These are phyloP conservation scores for Clarias macrocephalus DNA, from an alignment of 2,113 vertebrate genomes.

Conservation along the genomic window DNA sequence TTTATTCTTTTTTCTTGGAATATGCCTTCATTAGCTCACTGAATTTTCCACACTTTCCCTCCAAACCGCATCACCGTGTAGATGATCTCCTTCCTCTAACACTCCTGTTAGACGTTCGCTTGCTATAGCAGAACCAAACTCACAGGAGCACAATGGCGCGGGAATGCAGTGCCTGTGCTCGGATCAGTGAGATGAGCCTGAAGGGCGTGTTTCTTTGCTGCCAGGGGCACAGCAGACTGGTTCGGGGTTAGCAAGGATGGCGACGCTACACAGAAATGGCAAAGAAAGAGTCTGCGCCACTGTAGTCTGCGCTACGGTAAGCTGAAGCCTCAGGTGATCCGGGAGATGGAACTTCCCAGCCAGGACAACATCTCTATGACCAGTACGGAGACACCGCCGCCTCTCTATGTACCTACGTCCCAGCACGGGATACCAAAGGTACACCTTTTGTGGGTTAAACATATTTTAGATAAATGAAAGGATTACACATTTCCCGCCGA, in stretches of 20 bases:
- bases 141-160: neutral
- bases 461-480: no score
- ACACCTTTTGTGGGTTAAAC: constrained; percentile 10
- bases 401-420: constrained; percentile 87
- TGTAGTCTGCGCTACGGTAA: constrained; percentile 96
- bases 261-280: constrained; percentile 94
- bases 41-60: constrained; percentile 49
- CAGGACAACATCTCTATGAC: constrained; percentile 95
- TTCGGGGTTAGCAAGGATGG: constrained; percentile 96
- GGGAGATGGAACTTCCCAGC: constrained; percentile 95
- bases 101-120: neutral
- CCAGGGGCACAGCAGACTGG: constrained; percentile 97
- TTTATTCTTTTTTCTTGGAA: constrained; percentile 39
- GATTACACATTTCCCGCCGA: neutral
- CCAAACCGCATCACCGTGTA: neutral
- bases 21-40: constrained; percentile 47
- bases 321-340: constrained; percentile 93
- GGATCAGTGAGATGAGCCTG: constrained; percentile 29
- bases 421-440: constrained; percentile 98
- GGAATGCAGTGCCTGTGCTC: neutral
- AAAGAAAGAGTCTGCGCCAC: constrained; percentile 95
- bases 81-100: constrained; percentile 20
- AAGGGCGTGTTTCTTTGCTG: constrained; percentile 58
- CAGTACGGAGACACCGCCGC: constrained; percentile 94
- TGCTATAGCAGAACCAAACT: neutral